phyloP scores from a whole-genome alignment of 1,140 invertebrate species.

The Cotesia vestalis region DNA sequence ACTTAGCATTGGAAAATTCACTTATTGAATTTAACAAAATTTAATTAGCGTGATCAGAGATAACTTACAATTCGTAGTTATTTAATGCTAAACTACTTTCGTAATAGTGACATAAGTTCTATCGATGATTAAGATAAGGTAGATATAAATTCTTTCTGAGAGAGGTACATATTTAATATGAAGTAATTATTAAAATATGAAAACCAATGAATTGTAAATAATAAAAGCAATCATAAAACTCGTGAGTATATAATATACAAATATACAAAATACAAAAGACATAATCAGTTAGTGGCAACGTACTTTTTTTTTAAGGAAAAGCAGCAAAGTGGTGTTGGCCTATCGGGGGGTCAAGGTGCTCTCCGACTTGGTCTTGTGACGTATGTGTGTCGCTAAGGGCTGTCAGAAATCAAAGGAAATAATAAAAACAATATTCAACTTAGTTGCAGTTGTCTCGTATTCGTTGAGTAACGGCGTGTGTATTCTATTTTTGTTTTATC shows the following conservation, averaged over 20 bases:
- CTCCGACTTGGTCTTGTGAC: slow-evolving; percentile 47
- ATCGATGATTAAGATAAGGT: slow-evolving; percentile 6
- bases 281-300: neutral
- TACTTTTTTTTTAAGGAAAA: slow-evolving; percentile 12
- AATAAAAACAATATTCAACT: neutral
- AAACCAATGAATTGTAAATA: no score
- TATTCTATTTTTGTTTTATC: slow-evolving; percentile 32
- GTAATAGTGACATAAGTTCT: no score
- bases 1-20: neutral
- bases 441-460: slow-evolving; percentile 43
- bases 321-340: slow-evolving; percentile 31
- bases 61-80: neutral
- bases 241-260: neutral
- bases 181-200: no score
- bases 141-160: neutral
- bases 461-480: slow-evolving; percentile 35
- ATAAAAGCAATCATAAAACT: no score
- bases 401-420: slow-evolving; percentile 42
- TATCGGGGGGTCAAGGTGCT: slow-evolving; percentile 48
- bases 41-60: neutral
- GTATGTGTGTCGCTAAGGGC: slow-evolving; percentile 61
- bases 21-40: neutral
- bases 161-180: neutral
- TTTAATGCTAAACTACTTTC: no score
- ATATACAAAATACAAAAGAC: neutral